phyloP scores from a whole-genome alignment of 2,888 invertebrate genomes.

The Leptinotarsa juncta region DNA sequence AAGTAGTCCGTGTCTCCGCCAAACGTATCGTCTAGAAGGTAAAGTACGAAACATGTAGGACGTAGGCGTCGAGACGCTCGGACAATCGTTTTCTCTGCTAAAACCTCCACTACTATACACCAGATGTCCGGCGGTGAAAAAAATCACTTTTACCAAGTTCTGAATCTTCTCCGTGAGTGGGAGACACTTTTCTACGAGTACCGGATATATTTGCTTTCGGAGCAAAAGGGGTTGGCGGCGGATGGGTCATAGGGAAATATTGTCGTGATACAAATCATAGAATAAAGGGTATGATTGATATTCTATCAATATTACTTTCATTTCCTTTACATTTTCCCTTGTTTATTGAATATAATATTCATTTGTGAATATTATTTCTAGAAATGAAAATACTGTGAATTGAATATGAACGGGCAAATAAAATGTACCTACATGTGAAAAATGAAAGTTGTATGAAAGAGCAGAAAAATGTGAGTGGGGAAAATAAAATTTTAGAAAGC shows the following conservation, averaged over 20 bases:
- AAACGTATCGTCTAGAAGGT: constrained; percentile 33
- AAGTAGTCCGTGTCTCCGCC: constrained; percentile 37
- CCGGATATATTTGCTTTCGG: background rate
- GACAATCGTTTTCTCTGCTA: constrained; percentile 34
- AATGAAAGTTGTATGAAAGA: too few species aligned
- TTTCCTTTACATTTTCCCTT: background rate
- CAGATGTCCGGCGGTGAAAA: constrained; percentile 61
- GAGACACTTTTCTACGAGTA: constrained; percentile 55
- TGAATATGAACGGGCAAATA: too few species aligned
- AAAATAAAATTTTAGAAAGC: too few species aligned
- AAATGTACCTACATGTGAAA: too few species aligned
- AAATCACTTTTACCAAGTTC: constrained; percentile 58
- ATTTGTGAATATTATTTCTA: too few species aligned
- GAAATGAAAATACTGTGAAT: too few species aligned
- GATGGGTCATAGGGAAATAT: background rate
- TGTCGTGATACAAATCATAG: too few species aligned
- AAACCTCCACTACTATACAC: constrained; percentile 63
- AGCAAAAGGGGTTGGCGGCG: too few species aligned
- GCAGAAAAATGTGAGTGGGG: too few species aligned
- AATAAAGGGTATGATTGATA: background rate
- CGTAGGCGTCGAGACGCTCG: constrained; percentile 48
- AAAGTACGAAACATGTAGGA: background rate
- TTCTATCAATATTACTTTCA: background rate
- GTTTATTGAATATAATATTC: too few species aligned
- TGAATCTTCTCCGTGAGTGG: constrained; percentile 58